Conservation (phyloP, 2,888 invertebrate genomes). For the Athrips mouffetella region DNA sequence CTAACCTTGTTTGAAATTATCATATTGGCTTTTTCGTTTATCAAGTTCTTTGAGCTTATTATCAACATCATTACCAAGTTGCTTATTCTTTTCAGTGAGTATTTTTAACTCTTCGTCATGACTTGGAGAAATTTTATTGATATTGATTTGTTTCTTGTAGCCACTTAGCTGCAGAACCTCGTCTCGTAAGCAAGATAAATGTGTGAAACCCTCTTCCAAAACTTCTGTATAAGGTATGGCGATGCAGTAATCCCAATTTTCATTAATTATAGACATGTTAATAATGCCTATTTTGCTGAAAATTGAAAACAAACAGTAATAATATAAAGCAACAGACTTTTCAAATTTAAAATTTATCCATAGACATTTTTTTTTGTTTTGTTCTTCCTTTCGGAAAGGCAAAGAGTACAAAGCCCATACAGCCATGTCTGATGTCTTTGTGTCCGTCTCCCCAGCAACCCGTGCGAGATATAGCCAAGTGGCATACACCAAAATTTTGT, state of each 20-base stretch:
- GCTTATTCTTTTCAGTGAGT: constrained; percentile 50
- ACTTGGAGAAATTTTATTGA: constrained; percentile 32
- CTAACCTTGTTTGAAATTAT: constrained; percentile 55
- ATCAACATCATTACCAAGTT: constrained; percentile 49
- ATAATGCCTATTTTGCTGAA: too few relatives aligned
- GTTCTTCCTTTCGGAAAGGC: too few relatives aligned
- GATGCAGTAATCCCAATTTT: constrained; percentile 42
- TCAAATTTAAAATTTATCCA: too few relatives aligned
- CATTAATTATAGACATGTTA: constrained; percentile 48
- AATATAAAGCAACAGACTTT: too few relatives aligned
- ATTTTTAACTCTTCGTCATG: constrained; percentile 51
- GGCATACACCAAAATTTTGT: too few relatives aligned
- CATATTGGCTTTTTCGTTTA: constrained; percentile 48
- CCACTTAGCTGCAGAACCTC: constrained; percentile 35
- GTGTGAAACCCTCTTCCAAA: constrained; percentile 37
- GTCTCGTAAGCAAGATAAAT: constrained; percentile 33
- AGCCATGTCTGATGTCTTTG: too few relatives aligned
- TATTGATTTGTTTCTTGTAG: constrained; percentile 38
- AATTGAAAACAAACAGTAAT: too few relatives aligned
- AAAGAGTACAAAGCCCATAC: too few relatives aligned
- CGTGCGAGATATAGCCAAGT: too few relatives aligned
- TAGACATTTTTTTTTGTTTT: too few relatives aligned
- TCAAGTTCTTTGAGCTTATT: constrained; percentile 44
- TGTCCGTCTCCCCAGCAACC: too few relatives aligned
- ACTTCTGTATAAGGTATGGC: constrained; percentile 32